Conservation (phyloP, 1,140 invertebrate species). For the Drosophila oshimai region DNA sequence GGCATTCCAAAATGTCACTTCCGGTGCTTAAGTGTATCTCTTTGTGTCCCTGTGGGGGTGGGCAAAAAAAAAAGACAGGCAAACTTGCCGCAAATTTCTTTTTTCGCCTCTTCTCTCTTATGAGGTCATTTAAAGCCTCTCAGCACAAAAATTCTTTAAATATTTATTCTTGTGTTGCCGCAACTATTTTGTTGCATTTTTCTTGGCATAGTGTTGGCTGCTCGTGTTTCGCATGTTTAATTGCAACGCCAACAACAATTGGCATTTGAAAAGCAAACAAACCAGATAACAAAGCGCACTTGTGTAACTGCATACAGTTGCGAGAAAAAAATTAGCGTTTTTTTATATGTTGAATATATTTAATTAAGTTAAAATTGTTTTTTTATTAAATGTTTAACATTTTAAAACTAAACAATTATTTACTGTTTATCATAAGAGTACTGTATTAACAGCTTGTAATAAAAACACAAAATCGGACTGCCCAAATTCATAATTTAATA, state of each 20-base stretch:
- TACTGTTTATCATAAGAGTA: no score
- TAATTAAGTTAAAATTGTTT: no score
- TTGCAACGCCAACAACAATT: constrained; percentile 61
- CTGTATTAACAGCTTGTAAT: no score
- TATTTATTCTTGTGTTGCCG: constrained; percentile 9
- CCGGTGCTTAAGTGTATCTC: constrained; percentile 49
- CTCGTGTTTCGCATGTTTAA: constrained; percentile 25
- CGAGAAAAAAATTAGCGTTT: neutral
- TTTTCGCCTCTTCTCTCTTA: constrained; percentile 5
- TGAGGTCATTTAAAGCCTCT: constrained; percentile 25
- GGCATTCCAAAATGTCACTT: constrained; percentile 59
- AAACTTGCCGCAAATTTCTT: constrained; percentile 42
- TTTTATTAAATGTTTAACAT: no score
- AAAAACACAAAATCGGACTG: no score
- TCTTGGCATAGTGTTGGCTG: constrained; percentile 12
- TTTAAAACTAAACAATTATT: no score
- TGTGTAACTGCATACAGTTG: neutral
- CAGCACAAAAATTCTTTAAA: neutral
- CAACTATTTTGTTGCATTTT: constrained; percentile 25
- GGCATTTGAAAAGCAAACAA: constrained; percentile 59
- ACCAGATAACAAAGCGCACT: constrained; percentile 30
- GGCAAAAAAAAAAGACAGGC: neutral
- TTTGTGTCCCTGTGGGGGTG: constrained; percentile 3
- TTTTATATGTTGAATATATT: no score
- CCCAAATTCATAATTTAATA: no score